Evolutionary conservation across 2,113 vertebrate genomes (phyloP).

Genomic region (Anolis carolinensis): DNA sequence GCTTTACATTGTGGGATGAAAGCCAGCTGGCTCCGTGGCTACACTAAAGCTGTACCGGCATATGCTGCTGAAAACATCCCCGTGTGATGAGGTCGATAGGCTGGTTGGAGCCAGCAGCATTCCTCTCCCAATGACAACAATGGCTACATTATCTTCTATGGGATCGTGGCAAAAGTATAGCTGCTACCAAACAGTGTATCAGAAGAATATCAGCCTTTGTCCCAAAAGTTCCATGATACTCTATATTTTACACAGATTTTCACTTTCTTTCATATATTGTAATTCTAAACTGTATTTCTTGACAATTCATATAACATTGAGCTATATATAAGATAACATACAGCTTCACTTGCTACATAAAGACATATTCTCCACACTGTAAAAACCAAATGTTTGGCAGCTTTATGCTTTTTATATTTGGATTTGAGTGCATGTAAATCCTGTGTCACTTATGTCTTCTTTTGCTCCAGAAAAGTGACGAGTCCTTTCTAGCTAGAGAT

Average conservation of each 20-base stretch:
- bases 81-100: too few relatives aligned
- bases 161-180: too few relatives aligned
- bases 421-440: constrained; percentile 56
- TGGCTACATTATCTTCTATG: too few relatives aligned
- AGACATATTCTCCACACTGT: constrained; percentile 63
- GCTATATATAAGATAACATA: constrained; percentile 15
- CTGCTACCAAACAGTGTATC: too few relatives aligned
- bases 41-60: too few relatives aligned
- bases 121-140: too few relatives aligned
- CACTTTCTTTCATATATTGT: background rate
- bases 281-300: constrained; percentile 26
- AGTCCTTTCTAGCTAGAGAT: constrained; percentile 57
- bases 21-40: too few relatives aligned
- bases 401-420: constrained; percentile 57
- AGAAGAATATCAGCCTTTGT: too few relatives aligned
- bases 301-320: constrained; percentile 47
- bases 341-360: constrained; percentile 41
- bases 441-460: constrained; percentile 59
- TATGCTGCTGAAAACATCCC: too few relatives aligned
- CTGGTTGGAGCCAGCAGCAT: too few relatives aligned
- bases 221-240: too few relatives aligned
- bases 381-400: constrained; percentile 69
- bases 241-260: background rate
- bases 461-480: constrained; percentile 53
- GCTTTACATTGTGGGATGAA: too few relatives aligned